Evolutionary conservation across 1,140 invertebrate genomes (phyloP).

Genomic region (Zaprionus camerounensis): DNA sequence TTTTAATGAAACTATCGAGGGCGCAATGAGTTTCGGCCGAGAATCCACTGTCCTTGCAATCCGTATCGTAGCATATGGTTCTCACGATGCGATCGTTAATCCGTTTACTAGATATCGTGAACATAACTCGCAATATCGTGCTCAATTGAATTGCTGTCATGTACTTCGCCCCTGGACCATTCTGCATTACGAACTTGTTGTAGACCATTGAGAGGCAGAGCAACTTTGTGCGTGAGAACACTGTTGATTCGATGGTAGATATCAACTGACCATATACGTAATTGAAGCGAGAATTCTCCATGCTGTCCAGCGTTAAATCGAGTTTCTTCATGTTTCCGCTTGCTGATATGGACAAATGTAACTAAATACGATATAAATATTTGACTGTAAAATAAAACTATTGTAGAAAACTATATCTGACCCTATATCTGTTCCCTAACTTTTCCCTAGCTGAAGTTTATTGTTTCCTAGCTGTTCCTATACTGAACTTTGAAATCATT

Average conservation of each 20-base stretch:
- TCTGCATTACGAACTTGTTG: conserved; percentile 55
- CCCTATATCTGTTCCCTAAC: too few relatives aligned
- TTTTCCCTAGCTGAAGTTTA: too few relatives aligned
- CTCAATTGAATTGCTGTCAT: conserved; percentile 40
- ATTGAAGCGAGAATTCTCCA: conserved; percentile 65
- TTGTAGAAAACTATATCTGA: too few relatives aligned
- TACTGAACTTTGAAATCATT: too few relatives aligned
- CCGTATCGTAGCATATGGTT: conserved; percentile 3
- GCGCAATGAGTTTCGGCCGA: conserved; percentile 25
- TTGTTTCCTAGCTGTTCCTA: too few relatives aligned
- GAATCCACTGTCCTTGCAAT: conserved; percentile 11
- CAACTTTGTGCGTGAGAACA: conserved; percentile 34
- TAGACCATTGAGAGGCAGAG: conserved; percentile 53
- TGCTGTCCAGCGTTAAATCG: conserved; percentile 46
- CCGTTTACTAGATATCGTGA: conserved; percentile 28
- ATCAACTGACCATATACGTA: conserved; percentile 44
- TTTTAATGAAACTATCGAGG: conserved; percentile 40
- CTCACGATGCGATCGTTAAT: conserved; percentile 34
- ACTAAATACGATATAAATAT: too few relatives aligned
- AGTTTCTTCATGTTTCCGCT: conserved; percentile 51
- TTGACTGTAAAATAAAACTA: too few relatives aligned
- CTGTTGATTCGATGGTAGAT: conserved; percentile 1
- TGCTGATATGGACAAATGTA: background rate
- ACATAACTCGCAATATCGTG: conserved; percentile 32
- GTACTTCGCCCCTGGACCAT: conserved; percentile 47